Base-by-base conservation (phyloP, 2,888 invertebrate species). In the Agonopterix alstromeriana region DNA sequence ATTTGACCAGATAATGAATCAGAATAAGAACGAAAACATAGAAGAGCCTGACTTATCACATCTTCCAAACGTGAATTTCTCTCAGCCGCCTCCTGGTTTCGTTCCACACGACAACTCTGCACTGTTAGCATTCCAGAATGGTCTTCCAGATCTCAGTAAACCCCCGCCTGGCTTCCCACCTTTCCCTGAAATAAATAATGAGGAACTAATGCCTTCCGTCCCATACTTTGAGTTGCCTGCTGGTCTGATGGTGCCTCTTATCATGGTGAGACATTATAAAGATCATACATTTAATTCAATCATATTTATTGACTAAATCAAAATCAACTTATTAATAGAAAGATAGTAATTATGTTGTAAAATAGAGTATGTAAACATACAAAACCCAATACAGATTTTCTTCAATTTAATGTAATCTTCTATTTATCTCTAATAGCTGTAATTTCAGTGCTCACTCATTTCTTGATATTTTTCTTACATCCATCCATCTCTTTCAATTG, bases 151-250 rank as follows among this genome's bases (percentile, higher is more conserved):
- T 82, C 91, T 97, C 57, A 94, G 94, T 14, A 94, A 95, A 71
- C 97, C 97, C 0, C 97, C 97, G 0, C 96, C 97, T 4, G 95
- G 95, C 35, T 96, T 95, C 70, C 90, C 86, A 60, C 70, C 87
- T 59, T 71, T 90, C 78, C 70, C 78, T 8, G 87, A 89, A 56
- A 63, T 85, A 49, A 87, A 76, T 60, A 84, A 76, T 65, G 95
- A 95, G 63, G 95, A 96, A 54, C 84, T 96, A 56, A 93, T 96
- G 85, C 98, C 98, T 27, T 94, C 95, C 27, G 94, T 96, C 62
- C 98, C 98, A 46, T 99, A 99, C 79, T 99, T 95, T 77, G 98
- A 99, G 75, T 90, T 99, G 56, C 99, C 99, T 2, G 98, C 99
- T 48, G 99, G 98, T 43, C 90, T 99, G 12, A 98, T 99, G 94